phyloP scores from a whole-genome alignment of 1,140 invertebrate species.

The Drosophila hydei region DNA sequence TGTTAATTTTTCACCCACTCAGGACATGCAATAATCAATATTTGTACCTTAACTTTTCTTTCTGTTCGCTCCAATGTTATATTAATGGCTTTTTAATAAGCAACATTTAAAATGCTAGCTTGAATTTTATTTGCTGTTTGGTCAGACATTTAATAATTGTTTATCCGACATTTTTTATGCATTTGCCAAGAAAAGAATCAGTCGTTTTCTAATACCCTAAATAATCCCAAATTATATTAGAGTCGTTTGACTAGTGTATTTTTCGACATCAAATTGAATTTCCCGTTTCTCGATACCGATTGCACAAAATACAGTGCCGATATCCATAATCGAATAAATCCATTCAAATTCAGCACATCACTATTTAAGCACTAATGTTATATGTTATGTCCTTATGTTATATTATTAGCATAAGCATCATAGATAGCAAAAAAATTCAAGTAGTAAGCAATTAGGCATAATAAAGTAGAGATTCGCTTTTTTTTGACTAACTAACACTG shows the following conservation, averaged over 20 bases:
- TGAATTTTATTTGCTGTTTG: slow-evolving; percentile 7
- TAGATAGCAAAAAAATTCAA: no score
- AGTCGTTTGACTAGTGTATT: background rate
- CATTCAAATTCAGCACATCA: no score
- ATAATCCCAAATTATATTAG: slow-evolving; percentile 9
- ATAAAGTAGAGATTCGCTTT: no score
- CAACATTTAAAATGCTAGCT: background rate
- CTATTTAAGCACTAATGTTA: no score
- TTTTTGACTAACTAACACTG: no score
- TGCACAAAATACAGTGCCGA: background rate
- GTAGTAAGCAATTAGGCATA: no score
- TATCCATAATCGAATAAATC: background rate
- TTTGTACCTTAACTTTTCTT: slow-evolving; percentile 19
- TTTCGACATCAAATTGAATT: background rate
- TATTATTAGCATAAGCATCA: no score
- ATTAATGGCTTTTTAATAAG: background rate
- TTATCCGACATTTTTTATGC: slow-evolving; percentile 41
- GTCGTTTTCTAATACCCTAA: slow-evolving; percentile 5
- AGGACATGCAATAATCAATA: slow-evolving; percentile 35
- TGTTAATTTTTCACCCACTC: background rate
- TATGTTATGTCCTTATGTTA: no score
- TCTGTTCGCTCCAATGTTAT: background rate
- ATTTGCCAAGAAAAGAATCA: slow-evolving; percentile 35
- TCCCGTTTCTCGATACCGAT: background rate
- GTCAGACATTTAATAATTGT: slow-evolving; percentile 28